Conservation (phyloP, 2,888 invertebrate genomes). For the Eurytoma californica region DNA sequence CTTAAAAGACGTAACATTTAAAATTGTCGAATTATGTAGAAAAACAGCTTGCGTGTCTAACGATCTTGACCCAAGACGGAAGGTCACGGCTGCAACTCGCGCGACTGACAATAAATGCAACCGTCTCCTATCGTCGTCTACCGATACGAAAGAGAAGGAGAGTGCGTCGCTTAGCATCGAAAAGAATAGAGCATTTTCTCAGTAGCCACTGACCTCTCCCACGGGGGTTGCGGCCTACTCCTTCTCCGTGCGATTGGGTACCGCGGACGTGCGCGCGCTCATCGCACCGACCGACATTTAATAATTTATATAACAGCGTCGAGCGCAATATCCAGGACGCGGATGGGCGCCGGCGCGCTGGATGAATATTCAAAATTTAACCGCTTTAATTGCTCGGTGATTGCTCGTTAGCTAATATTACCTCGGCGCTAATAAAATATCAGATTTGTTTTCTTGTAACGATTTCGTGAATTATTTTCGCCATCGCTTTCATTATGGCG, state of each 20-base stretch:
- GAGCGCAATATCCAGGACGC: constrained; percentile 53
- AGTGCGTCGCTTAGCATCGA: constrained; percentile 69
- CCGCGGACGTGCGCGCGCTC: not conserved
- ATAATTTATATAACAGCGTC: constrained; percentile 62
- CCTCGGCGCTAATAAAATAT: constrained; percentile 11
- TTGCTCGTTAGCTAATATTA: constrained; percentile 35
- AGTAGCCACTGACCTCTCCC: constrained; percentile 68
- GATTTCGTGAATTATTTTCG: constrained; percentile 2
- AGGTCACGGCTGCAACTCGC: constrained; percentile 61
- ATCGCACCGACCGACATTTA: constrained; percentile 59
- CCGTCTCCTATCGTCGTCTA: constrained; percentile 58
- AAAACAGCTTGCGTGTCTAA: constrained; percentile 20
- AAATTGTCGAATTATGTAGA: not conserved
- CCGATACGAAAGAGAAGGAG: constrained; percentile 58
- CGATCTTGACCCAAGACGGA: constrained; percentile 54
- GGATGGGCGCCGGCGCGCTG: not conserved
- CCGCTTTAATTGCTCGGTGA: constrained; percentile 46
- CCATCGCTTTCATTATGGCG: too few species aligned
- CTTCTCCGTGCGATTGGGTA: constrained; percentile 59
- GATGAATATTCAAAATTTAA: constrained; percentile 59
- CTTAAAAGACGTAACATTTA: not conserved
- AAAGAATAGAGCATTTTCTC: constrained; percentile 65
- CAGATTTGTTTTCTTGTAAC: constrained; percentile 1
- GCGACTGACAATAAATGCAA: constrained; percentile 60
- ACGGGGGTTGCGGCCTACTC: constrained; percentile 64